Evolutionary conservation across 2,113 vertebrate species (phyloP).

Genomic region (Acanthisitta chloris): DNA sequence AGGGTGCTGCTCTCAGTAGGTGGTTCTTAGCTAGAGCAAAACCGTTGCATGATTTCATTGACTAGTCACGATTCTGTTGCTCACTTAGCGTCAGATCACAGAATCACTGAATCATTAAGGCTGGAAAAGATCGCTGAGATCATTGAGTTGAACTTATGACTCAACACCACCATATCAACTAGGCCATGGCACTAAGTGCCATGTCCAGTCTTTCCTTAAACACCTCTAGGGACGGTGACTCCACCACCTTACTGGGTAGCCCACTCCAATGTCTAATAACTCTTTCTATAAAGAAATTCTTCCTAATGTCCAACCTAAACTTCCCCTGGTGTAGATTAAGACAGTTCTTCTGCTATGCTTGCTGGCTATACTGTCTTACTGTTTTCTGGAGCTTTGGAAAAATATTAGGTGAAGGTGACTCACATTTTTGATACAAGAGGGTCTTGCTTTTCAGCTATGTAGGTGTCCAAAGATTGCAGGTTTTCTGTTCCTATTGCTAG

Average conservation of each 20-base stretch:
- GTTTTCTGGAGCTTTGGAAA: neutral
- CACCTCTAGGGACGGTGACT: no score
- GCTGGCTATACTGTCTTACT: neutral
- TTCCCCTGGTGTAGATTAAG: no score
- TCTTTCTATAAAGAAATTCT: no score
- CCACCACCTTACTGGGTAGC: no score
- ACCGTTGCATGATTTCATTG: fast-evolving
- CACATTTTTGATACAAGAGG: neutral
- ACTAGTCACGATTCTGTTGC: neutral
- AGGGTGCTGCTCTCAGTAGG: neutral
- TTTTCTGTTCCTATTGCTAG: neutral
- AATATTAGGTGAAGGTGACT: neutral
- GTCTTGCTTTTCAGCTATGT: neutral
- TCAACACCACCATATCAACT: no score
- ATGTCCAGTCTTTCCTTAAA: no score
- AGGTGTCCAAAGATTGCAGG: neutral
- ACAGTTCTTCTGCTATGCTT: neutral
- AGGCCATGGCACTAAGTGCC: no score
- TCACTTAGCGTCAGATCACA: neutral
- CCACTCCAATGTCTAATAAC: no score
- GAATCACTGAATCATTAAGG: no score
- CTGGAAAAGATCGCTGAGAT: no score
- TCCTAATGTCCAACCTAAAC: no score
- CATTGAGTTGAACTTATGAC: no score
- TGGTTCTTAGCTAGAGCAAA: neutral